Base-by-base conservation (phyloP, 2,888 invertebrate genomes). In the Monopis laevigella region DNA sequence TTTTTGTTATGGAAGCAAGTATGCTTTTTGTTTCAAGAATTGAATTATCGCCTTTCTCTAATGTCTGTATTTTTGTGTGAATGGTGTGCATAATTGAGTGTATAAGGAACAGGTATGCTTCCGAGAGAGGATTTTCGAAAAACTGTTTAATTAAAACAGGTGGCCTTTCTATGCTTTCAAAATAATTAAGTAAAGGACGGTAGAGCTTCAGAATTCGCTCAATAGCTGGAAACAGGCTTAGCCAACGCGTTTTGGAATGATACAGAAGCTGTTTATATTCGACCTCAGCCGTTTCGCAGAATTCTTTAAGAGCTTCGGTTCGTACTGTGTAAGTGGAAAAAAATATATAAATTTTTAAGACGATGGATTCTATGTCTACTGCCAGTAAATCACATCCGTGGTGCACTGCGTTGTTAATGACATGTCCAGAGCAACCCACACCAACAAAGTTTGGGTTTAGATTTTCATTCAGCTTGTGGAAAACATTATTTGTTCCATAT, bases 91-190 rank as follows among this genome's bases (percentile, higher is more conserved):
- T 49, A 29, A 49, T 27, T 10, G 49, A 49, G 26, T 51, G 45
- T 35, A 49, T 44, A 17, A 46, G 39, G 29, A 42, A 42, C 26
- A 48, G 40, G 36, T 50, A 52, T 27, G 42, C 44, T 39, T 51
- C 47, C 11, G 43, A 47, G 46, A 39, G 45, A 35, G 47, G 44
- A 42, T 47, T 42, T 17, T 41, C 28, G 43, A 53, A 51, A 46
- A 52, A 51, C 21, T 41, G 27, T 41, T 44, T 17, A 21, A 52
- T 39, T 17, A 45, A 24, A 39, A 40, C 42, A 19, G 51, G 49
- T 30, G 47, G 43, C 10, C 67, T 66, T 40, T 62, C 60, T n/a
- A 70, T 65, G 44, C 80, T 56, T 36, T 53, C 47, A 24, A 52
- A 53, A 41, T 49, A 53, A 8, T 45, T 41, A 34, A 17, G 48